Percentiles rank a stretch among this genome's conserved stretches.
Evolutionary conservation across 2,888 invertebrate genomes (phyloP).

Genomic region (Stramonita haemastoma): DNA sequence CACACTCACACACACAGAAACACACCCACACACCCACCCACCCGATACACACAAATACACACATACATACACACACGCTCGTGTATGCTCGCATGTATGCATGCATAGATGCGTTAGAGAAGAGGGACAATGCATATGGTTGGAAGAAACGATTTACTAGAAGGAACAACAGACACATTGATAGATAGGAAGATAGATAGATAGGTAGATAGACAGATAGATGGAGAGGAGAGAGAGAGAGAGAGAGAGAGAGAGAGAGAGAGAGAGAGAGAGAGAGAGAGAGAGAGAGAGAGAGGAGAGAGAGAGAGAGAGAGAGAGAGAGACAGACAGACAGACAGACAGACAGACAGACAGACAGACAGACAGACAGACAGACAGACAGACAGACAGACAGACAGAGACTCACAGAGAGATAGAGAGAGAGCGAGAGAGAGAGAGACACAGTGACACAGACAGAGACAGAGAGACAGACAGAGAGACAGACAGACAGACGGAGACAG

Average conservation of each 20-base stretch:
- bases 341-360: not conserved
- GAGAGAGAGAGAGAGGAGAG: not conserved
- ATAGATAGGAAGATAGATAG: no score
- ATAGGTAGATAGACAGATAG: no score
- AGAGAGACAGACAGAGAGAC: not conserved
- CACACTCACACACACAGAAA: no score
- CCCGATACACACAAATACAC: no score
- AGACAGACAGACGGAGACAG: not conserved
- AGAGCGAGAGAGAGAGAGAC: not conserved
- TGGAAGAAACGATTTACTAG: no score
- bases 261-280: not conserved
- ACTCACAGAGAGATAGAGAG: not conserved
- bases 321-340: not conserved
- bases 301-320: not conserved
- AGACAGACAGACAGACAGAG: not conserved
- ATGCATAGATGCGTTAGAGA: no score
- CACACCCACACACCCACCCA: no score
- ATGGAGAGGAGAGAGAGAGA: not conserved
- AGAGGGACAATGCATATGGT: no score
- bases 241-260: not conserved
- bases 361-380: not conserved
- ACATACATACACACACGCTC: no score
- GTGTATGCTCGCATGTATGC: no score
- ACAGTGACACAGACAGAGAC: not conserved
- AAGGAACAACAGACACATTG: no score